Evolutionary conservation across 2,797 vertebrate genomes (phyloP).

Genomic region (Cuniculus paca): DNA sequence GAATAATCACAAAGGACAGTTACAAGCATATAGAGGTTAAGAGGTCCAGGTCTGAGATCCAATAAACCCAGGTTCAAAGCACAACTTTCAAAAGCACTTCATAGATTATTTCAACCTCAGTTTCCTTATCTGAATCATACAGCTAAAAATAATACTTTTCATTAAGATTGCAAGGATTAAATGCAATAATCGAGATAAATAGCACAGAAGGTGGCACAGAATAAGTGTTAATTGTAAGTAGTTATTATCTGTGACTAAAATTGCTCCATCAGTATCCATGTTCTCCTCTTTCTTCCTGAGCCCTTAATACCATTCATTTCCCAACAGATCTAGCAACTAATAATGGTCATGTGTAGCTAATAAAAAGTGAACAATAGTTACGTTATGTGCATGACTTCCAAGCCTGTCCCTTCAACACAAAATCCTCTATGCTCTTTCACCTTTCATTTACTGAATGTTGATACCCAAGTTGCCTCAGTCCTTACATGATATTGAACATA

Average conservation of each 20-base stretch:
- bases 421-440: neutral
- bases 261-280: neutral
- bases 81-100: conserved; percentile 9
- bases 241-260: neutral
- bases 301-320: conserved; percentile 15
- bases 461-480: neutral
- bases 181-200: neutral
- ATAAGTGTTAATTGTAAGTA: conserved; percentile 6
- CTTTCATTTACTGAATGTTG: neutral
- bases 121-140: conserved; percentile 11
- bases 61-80: conserved; percentile 8
- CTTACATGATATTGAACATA: conserved; percentile 12
- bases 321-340: neutral
- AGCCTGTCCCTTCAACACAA: neutral
- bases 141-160: conserved; percentile 11
- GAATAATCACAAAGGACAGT: conserved; percentile 24
- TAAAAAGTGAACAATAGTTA: neutral
- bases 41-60: neutral
- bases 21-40: conserved; percentile 48
- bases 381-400: neutral
- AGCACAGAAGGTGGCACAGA: neutral
- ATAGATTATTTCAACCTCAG: conserved; percentile 42
- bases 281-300: conserved; percentile 1
- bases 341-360: neutral
- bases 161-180: neutral